Conservation (phyloP, 2,113 vertebrate species). For the Mustelus asterias region DNA sequence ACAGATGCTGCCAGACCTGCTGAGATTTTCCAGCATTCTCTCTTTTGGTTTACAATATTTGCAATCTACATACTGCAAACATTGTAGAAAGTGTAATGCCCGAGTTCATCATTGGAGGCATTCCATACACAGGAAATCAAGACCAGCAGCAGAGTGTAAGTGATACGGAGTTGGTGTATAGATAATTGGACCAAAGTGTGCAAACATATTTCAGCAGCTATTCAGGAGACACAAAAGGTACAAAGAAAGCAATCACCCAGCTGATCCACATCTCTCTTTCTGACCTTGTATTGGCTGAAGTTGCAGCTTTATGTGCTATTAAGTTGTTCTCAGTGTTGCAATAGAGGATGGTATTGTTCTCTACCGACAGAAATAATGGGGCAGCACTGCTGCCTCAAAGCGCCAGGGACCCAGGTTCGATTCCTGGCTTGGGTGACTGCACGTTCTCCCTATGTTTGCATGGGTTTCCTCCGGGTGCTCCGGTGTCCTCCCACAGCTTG, state of each 20-base stretch:
- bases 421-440: no score
- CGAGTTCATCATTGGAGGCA: background rate
- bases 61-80: background rate
- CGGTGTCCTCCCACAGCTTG: no score
- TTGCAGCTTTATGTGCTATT: background rate
- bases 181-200: no score
- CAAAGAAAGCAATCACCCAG: background rate
- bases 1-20: no score
- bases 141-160: background rate
- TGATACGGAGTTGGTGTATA: background rate
- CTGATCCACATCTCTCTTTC: background rate
- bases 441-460: no score
- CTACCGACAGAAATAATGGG: background rate
- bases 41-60: background rate
- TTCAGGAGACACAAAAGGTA: background rate
- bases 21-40: no score
- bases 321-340: background rate
- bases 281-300: background rate
- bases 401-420: no score
- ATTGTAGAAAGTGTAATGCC: background rate
- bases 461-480: no score
- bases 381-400: no score
- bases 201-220: background rate
- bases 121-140: background rate
- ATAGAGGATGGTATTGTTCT: no score